A percentile compares a stretch with the other conserved stretches of the same genome.
phyloP scores from a whole-genome alignment of 2,888 invertebrate genomes.

The Polydrusus tereticollis region DNA sequence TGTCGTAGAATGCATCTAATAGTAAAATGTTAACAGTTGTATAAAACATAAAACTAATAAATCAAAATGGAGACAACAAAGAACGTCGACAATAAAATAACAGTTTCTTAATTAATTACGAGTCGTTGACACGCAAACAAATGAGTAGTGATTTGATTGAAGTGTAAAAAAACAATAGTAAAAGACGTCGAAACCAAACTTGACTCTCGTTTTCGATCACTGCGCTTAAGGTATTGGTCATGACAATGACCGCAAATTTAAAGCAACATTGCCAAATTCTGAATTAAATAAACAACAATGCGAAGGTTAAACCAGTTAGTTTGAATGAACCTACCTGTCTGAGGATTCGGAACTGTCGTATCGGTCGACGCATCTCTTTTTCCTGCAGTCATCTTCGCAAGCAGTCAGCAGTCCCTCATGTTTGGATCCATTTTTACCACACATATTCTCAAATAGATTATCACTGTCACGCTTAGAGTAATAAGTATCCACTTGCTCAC shows the following conservation, averaged over 20 bases:
- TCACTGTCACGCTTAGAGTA: constrained; percentile 64
- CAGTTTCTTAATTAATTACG: neutral
- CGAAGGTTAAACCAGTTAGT: constrained; percentile 19
- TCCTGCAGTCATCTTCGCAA: constrained; percentile 72
- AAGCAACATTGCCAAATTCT: constrained; percentile 38
- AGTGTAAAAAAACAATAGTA: constrained; percentile 42
- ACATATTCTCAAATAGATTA: constrained; percentile 64
- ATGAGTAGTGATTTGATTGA: neutral
- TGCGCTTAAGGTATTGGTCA: constrained; percentile 65
- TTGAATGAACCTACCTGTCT: constrained; percentile 75
- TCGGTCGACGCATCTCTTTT: constrained; percentile 90
- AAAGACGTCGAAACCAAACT: constrained; percentile 55
- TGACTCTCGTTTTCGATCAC: constrained; percentile 65
- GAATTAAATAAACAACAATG: constrained; percentile 28
- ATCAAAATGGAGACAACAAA: constrained; percentile 1
- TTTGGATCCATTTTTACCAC: constrained; percentile 54
- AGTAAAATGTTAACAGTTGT: neutral
- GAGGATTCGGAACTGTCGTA: constrained; percentile 95
- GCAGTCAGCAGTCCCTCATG: constrained; percentile 61
- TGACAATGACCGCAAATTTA: constrained; percentile 62
- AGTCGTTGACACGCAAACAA: constrained; percentile 14
- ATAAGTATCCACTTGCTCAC: constrained; percentile 70
- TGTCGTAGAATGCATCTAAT: neutral
- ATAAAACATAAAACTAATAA: neutral
- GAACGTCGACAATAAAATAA: neutral